Evolutionary conservation across 2,888 invertebrate species (phyloP), one percentile per base, ranked within the genome.

Genomic region (Beris morrisii): DNA sequence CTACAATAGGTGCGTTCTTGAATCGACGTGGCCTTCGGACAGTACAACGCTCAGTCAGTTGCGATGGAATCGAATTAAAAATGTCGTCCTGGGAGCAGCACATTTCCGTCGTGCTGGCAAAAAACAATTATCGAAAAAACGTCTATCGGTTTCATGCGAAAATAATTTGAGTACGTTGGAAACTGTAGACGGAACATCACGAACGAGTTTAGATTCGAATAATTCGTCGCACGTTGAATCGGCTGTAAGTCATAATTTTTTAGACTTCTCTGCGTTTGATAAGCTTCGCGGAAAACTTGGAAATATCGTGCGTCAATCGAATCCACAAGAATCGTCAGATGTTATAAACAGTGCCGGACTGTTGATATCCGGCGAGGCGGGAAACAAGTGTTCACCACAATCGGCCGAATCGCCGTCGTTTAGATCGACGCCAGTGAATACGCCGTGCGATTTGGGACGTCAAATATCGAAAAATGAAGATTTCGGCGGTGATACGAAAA

Each of bases 21-120:
- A 97, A 81, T 95, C 96, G 5, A 91, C 92, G 72, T 97, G 97
- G 97, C 95, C 96, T 0, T 88, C 90, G 48, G 90, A 91, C 72
- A 87, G 88, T 83, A 87, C 87, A 71, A 90, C 86, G 77, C 82
- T 79, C 5, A 79, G 94, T 72, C 91, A 93, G 75, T 80, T 95
- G 15, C 84, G 95, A 74, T 98, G 97, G 97, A 94, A 92, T 78
- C 95, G 96, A 79, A 83, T 98, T 22, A 88, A 96, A 68, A 93
- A 95, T 77, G 95, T 95, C 0, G 91, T 97, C 22, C 83, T 93
- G 70, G 96, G 95, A 0, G 93, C 95, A 0, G 94, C 95, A 4
- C 85, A 94, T 74, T 96, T 97, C 78, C 87, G 92, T 11, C 87
- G 88, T 71, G 93, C 93, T 7, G 91, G 91, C 1, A 87, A 83